A percentile compares a stretch with the other conserved stretches of the same genome.
Evolutionary conservation across 1,140 invertebrate species (phyloP).

Genomic region (Ceratina calcarata): DNA sequence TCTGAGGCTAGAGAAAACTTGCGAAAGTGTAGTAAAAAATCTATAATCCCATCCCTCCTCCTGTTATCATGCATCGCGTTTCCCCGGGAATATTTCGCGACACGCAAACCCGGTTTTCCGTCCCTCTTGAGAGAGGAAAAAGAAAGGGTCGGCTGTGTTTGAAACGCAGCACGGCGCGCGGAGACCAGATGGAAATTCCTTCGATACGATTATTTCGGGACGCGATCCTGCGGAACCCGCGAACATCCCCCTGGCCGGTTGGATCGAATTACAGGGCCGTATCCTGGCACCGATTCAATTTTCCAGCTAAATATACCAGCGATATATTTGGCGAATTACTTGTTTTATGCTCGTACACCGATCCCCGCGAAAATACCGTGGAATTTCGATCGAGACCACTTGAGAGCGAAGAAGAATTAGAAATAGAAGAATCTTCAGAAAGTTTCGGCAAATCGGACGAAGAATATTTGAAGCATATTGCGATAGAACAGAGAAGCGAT

Average conservation of each 20-base stretch:
- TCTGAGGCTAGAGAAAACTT: slow-evolving; percentile 13
- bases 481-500: background rate
- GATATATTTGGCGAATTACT: slow-evolving; percentile 57
- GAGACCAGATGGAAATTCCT: slow-evolving; percentile 36
- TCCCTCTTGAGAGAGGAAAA: background rate
- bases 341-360: slow-evolving; percentile 36
- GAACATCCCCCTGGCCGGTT: slow-evolving; percentile 40
- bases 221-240: slow-evolving; percentile 47
- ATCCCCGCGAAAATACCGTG: slow-evolving; percentile 33
- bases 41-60: slow-evolving; percentile 36
- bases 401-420: background rate
- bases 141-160: background rate
- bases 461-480: background rate
- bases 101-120: slow-evolving; percentile 15
- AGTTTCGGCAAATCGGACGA: no score
- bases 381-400: slow-evolving; percentile 15
- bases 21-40: slow-evolving; percentile 35
- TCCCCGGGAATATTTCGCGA: slow-evolving; percentile 28
- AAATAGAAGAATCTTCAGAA: background rate
- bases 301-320: slow-evolving; percentile 58
- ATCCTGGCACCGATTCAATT: slow-evolving; percentile 64
- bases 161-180: slow-evolving; percentile 6
- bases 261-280: slow-evolving; percentile 63
- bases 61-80: slow-evolving; percentile 19
- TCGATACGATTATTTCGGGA: slow-evolving; percentile 51